Percentiles rank a stretch among this genome's conserved stretches.
Evolutionary conservation across 1,140 invertebrate genomes (phyloP).

Genomic region (Hyposmocoma kahamanoa): DNA sequence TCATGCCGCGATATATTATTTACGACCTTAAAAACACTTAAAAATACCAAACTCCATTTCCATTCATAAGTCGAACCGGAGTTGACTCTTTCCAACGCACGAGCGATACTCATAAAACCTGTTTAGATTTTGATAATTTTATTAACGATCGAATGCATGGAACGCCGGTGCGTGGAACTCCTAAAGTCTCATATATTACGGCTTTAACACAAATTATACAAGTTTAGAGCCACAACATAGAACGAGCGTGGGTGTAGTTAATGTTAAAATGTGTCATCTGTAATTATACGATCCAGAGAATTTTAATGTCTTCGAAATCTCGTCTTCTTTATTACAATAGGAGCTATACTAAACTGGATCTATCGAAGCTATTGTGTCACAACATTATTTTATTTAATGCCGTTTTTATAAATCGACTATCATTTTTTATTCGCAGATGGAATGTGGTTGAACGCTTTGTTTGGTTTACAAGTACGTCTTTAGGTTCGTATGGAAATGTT

Average conservation of each 20-base stretch:
- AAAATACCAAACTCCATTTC: conserved; percentile 69
- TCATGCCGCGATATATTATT: conserved; percentile 68
- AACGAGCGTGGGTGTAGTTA: conserved; percentile 60
- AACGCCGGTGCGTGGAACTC: conserved; percentile 47
- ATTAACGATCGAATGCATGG: conserved; percentile 66
- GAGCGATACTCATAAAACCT: conserved; percentile 61
- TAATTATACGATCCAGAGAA: conserved; percentile 66
- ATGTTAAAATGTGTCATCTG: conserved; percentile 70
- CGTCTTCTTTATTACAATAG: conserved; percentile 67
- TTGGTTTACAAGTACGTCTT: no score
- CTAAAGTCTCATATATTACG: conserved; percentile 68
- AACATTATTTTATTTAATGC: conserved; percentile 44
- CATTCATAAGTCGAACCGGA: conserved; percentile 64
- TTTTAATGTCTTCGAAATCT: conserved; percentile 67
- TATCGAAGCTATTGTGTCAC: conserved; percentile 47
- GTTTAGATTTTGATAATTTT: conserved; percentile 74
- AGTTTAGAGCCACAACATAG: conserved; percentile 67
- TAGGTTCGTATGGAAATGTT: conserved; percentile 2
- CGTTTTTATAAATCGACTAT: background rate
- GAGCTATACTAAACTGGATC: conserved; percentile 50
- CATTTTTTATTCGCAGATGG: background rate
- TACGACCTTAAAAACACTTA: conserved; percentile 65
- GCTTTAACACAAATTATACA: conserved; percentile 73
- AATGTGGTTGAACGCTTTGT: background rate
- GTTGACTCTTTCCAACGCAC: conserved; percentile 42